Evolutionary conservation across 2,797 vertebrate species (phyloP).

Genomic region (Enteromius fasciolatus): DNA sequence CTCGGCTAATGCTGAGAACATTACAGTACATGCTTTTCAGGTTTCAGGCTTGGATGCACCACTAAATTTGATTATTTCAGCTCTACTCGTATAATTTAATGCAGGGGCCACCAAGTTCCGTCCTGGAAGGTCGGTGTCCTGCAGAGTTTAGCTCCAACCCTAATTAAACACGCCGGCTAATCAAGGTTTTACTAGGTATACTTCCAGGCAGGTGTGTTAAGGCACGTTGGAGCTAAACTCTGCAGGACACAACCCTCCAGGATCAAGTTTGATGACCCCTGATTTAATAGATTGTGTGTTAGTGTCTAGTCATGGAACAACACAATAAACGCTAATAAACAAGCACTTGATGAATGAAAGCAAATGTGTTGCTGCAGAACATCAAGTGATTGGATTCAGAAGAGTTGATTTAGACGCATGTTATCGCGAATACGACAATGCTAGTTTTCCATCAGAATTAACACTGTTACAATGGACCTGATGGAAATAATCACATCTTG

Average conservation of each 20-base stretch:
- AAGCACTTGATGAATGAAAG: constrained; percentile 20
- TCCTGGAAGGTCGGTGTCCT: too few species aligned
- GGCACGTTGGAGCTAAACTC: too few species aligned
- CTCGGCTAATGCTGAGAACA: background rate
- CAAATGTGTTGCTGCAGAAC: constrained; percentile 1
- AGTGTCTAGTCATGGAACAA: background rate
- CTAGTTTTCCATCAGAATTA: background rate
- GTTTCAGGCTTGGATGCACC: background rate
- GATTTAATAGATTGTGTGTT: background rate
- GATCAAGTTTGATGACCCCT: too few species aligned
- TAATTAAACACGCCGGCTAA: too few species aligned
- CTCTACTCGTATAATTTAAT: background rate
- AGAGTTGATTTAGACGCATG: background rate
- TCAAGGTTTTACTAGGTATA: too few species aligned
- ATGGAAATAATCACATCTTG: background rate
- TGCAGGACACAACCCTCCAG: too few species aligned
- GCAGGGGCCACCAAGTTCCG: too few species aligned
- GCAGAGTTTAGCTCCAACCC: too few species aligned
- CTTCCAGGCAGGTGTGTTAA: too few species aligned
- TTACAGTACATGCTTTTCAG: background rate
- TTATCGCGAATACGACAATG: background rate
- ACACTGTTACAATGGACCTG: background rate
- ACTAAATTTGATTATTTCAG: background rate
- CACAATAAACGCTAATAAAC: background rate
- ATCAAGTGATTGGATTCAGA: background rate